These are phyloP conservation scores for Troides aeacus DNA, from an alignment of 2,888 invertebrate genomes.

Conservation along the genomic window DNA sequence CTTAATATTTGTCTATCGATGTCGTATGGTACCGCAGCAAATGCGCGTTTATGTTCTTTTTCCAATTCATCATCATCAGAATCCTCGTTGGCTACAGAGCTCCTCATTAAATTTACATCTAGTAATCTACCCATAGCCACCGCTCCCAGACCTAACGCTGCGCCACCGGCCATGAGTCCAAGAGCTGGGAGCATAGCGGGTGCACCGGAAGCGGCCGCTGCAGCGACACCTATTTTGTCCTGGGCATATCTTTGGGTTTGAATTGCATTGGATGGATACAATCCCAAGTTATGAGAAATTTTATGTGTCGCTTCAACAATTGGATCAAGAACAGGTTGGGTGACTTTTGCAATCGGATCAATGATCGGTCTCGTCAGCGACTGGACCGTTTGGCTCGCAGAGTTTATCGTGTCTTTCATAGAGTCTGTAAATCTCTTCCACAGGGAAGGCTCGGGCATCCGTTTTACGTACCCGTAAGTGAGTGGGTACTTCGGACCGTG, in stretches of 20 bases:
- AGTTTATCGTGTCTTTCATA: constrained; percentile 85
- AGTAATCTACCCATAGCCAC: constrained; percentile 87
- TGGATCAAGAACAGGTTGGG: constrained; percentile 85
- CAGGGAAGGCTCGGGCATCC: constrained; percentile 81
- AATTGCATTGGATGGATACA: constrained; percentile 73
- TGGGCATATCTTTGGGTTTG: constrained; percentile 73
- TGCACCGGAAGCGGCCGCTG: constrained; percentile 76
- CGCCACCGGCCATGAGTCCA: constrained; percentile 90
- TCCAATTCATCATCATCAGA: constrained; percentile 65
- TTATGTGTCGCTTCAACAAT: constrained; percentile 89
- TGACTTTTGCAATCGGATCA: constrained; percentile 78
- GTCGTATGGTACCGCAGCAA: constrained; percentile 63
- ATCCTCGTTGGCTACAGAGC: constrained; percentile 67
- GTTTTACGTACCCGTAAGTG: constrained; percentile 81
- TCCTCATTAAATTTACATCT: constrained; percentile 82
- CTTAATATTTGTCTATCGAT: constrained; percentile 69
- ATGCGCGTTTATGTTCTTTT: constrained; percentile 80
- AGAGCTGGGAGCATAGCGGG: constrained; percentile 86
- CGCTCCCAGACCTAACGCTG: constrained; percentile 89
- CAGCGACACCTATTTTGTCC: constrained; percentile 83
- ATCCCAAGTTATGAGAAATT: constrained; percentile 87
- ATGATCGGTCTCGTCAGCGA: constrained; percentile 82
- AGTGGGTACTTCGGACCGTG: constrained; percentile 78
- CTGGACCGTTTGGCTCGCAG: constrained; percentile 84
- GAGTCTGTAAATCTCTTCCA: constrained; percentile 87